These are phyloP conservation scores for Enteromius anoplus DNA, from an alignment of 2,797 vertebrate genomes.

Conservation along the genomic window DNA sequence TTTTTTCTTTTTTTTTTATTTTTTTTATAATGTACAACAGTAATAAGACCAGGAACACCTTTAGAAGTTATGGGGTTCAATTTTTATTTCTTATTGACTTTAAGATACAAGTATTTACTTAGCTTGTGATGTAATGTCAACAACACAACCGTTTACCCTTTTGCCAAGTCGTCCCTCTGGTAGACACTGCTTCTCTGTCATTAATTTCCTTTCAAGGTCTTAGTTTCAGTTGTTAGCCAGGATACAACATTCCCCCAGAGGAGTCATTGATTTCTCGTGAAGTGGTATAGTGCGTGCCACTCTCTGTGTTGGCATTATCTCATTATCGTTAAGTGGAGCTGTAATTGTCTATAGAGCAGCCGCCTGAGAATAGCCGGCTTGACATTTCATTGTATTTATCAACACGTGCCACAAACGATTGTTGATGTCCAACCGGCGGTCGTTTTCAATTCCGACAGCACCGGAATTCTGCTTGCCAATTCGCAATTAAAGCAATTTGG, in stretches of 20 bases:
- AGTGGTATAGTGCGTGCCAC: constrained; percentile 10
- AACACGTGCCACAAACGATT: constrained; percentile 92
- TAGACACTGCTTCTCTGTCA: neutral
- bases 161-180: neutral
- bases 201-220: constrained; percentile 43
- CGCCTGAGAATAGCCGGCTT: constrained; percentile 89
- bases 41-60: neutral
- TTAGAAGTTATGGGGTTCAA: neutral
- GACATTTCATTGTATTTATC: constrained; percentile 98
- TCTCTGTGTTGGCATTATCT: constrained; percentile 69
- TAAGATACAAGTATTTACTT: constrained; percentile 18
- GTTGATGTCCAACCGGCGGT: constrained; percentile 76
- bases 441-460: constrained; percentile 89
- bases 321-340: constrained; percentile 91
- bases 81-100: neutral
- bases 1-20: neutral
- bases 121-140: neutral
- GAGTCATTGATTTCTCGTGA: constrained; percentile 40
- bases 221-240: constrained; percentile 27
- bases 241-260: constrained; percentile 30
- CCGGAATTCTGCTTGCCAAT: constrained; percentile 90
- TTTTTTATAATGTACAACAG: neutral
- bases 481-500: constrained; percentile 99
- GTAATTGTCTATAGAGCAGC: constrained; percentile 89
- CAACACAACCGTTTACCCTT: constrained; percentile 12